These are phyloP conservation scores for Miniopterus natalensis DNA, from an alignment of 2,113 vertebrate genomes.

Conservation along the genomic window DNA sequence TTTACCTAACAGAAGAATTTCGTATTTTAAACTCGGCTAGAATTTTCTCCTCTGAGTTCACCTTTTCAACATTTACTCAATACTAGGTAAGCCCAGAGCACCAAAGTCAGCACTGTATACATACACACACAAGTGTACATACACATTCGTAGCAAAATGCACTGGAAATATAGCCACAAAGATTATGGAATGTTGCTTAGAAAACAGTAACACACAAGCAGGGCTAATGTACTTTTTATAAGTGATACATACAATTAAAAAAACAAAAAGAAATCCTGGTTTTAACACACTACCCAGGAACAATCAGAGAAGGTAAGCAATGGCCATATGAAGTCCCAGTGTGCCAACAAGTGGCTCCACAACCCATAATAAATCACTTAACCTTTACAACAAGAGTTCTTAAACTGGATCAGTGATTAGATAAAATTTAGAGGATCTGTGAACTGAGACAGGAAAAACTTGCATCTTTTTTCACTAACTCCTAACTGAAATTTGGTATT, in stretches of 20 bases:
- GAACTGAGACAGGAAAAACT: slow-evolving; percentile 8
- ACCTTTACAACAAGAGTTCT: neutral
- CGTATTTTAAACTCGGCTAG: neutral
- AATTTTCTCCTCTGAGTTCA: slow-evolving; percentile 56
- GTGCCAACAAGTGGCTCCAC: neutral
- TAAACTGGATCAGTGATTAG: neutral
- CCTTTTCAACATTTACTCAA: slow-evolving; percentile 45
- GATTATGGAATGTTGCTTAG: neutral
- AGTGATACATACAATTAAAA: neutral
- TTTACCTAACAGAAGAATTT: slow-evolving; percentile 37
- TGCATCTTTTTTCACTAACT: neutral
- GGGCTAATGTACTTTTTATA: neutral
- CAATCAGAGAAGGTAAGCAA: neutral
- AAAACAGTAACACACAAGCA: neutral
- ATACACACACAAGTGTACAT: neutral
- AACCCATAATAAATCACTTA: neutral
- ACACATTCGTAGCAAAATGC: neutral
- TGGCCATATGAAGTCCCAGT: neutral
- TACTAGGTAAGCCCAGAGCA: neutral
- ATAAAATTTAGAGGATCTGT: neutral
- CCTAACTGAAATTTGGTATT: slow-evolving; percentile 14
- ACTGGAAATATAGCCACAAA: neutral
- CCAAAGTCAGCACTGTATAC: neutral
- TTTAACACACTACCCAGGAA: neutral
- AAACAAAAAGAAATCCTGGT: neutral